A percentile compares a stretch with the other conserved stretches of the same genome.
Evolutionary conservation across 2,113 vertebrate genomes (phyloP).

Genomic region (Tinamus guttatus): DNA sequence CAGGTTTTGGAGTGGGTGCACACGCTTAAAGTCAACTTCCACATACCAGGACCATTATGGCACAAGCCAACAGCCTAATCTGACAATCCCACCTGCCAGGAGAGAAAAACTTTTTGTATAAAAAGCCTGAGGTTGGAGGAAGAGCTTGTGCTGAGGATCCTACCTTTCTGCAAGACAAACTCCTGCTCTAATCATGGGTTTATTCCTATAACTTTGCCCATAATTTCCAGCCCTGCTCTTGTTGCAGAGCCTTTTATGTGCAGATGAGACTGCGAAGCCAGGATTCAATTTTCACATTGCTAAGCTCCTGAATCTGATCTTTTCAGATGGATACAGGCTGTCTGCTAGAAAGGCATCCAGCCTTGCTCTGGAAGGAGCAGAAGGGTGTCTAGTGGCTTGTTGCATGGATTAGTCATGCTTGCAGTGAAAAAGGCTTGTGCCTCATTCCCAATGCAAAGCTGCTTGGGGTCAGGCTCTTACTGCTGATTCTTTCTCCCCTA

Average conservation of each 20-base stretch:
- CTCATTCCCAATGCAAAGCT: conserved; percentile 19
- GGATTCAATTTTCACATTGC: neutral
- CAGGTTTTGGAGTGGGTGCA: neutral
- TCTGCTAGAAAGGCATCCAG: neutral
- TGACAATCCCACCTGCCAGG: neutral
- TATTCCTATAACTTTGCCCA: neutral
- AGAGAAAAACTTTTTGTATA: neutral
- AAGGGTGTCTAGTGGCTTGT: neutral
- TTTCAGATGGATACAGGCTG: neutral
- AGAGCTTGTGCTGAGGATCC: neutral
- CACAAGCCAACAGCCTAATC: neutral
- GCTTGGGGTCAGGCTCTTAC: neutral
- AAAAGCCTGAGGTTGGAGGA: neutral
- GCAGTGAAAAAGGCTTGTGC: neutral
- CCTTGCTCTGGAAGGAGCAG: neutral
- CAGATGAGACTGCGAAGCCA: neutral
- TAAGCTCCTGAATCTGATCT: neutral
- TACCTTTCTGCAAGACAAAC: neutral
- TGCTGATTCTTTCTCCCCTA: neutral
- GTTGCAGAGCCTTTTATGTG: rapidly evolving
- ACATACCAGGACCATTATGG: rapidly evolving
- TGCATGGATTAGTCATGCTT: neutral
- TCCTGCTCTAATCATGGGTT: neutral
- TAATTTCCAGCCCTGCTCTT: neutral
- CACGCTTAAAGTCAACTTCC: rapidly evolving